Conservation (phyloP, 2,888 invertebrate species). For the Lasioglossum morio region DNA sequence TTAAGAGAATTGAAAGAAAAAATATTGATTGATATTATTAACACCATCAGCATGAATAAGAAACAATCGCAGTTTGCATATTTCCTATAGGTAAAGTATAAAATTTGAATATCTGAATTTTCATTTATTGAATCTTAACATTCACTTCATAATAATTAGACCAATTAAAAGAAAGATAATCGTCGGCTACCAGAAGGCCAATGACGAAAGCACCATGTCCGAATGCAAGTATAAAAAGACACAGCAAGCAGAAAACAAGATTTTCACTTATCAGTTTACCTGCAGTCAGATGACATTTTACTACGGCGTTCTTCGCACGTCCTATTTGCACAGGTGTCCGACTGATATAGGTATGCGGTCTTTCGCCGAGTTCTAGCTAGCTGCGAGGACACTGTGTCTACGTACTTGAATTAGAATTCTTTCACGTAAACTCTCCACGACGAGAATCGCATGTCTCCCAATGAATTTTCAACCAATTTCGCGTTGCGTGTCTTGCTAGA, state of each 20-base stretch:
- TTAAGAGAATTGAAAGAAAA: no score
- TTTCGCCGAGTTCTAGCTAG: slow-evolving; percentile 39
- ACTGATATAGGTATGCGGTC: slow-evolving; percentile 24
- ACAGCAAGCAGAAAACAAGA: slow-evolving; percentile 14
- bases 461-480: slow-evolving; percentile 6
- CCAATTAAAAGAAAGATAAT: not conserved
- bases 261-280: slow-evolving; percentile 50
- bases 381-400: slow-evolving; percentile 52
- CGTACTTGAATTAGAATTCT: slow-evolving; percentile 28
- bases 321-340: slow-evolving; percentile 64
- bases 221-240: not conserved
- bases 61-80: not conserved
- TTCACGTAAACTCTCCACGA: not conserved
- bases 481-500: not conserved
- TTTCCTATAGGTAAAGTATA: not conserved
- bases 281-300: slow-evolving; percentile 43
- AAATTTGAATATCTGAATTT: not conserved
- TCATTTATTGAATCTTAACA: not conserved
- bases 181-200: not conserved
- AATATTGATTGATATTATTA: no score
- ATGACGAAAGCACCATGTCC: not conserved
- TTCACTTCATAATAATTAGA: no score
- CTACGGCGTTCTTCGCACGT: slow-evolving; percentile 33
- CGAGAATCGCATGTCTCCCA: not conserved
- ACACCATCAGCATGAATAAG: no score